Conservation (phyloP, 2,888 invertebrate species). For the Sphaeridia pumilis region DNA sequence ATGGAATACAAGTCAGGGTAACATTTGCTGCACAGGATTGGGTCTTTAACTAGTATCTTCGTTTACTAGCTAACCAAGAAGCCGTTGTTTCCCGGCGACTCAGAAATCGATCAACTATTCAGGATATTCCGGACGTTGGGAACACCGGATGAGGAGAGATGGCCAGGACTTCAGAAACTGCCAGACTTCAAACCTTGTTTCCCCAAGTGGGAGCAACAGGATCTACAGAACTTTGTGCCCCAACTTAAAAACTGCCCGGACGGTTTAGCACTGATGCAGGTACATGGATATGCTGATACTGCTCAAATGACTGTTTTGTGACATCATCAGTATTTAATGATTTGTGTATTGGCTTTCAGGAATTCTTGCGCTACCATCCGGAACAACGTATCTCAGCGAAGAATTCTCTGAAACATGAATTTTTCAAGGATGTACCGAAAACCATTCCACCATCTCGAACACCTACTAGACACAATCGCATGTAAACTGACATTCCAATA, state of each 20-base stretch:
- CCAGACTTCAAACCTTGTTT: conserved; percentile 84
- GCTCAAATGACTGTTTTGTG: too few relatives aligned
- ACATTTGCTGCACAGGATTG: too few relatives aligned
- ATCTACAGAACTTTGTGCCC: conserved; percentile 51
- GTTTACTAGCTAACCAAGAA: conserved; percentile 55
- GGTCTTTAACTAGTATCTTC: too few relatives aligned
- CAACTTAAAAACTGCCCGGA: conserved; percentile 43
- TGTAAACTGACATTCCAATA: too few relatives aligned
- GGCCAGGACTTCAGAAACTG: conserved; percentile 72
- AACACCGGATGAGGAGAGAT: conserved; percentile 73
- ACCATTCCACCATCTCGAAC: conserved; percentile 10
- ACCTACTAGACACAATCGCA: too few relatives aligned
- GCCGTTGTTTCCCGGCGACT: conserved; percentile 92
- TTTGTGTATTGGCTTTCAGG: conserved; percentile 42
- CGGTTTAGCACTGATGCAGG: conserved; percentile 22
- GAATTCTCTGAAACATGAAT: conserved; percentile 45
- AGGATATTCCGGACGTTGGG: conserved; percentile 88
- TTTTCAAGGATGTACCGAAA: conserved; percentile 40
- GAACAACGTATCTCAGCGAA: conserved; percentile 45
- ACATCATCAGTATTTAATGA: too few relatives aligned
- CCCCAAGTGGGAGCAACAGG: conserved; percentile 69
- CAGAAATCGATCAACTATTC: conserved; percentile 96
- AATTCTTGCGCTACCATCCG: conserved; percentile 49
- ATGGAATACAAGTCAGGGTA: too few relatives aligned
- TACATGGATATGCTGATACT: conserved; percentile 12